A percentile compares a stretch with the other conserved stretches of the same genome.
These are phyloP conservation scores for Bombus haemorrhoidalis DNA, from an alignment of 1,140 invertebrate species.

Conservation along the genomic window DNA sequence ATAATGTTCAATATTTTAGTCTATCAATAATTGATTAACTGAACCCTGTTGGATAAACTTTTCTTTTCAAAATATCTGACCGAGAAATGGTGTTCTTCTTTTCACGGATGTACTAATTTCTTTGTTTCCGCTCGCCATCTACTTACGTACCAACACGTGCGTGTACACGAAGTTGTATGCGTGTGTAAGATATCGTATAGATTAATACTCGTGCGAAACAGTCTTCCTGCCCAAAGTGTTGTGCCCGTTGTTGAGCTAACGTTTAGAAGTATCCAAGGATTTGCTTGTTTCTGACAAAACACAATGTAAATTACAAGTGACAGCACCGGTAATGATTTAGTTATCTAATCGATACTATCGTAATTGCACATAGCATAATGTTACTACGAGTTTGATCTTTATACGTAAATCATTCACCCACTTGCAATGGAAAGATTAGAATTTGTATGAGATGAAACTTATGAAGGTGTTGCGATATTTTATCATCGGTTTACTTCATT, in stretches of 20 bases:
- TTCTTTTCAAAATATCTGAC: not conserved
- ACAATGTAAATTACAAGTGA: not conserved
- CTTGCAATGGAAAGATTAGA: too few species aligned
- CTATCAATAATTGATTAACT: not conserved
- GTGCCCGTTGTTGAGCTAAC: not conserved
- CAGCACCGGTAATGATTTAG: too few species aligned
- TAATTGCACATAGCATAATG: too few species aligned
- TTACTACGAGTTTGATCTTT: too few species aligned
- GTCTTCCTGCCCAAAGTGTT: not conserved
- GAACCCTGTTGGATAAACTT: not conserved
- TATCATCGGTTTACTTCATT: not conserved
- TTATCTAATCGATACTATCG: too few species aligned
- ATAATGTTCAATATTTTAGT: not conserved
- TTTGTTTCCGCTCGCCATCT: not conserved
- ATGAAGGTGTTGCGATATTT: too few species aligned
- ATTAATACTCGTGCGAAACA: not conserved
- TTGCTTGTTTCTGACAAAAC: not conserved
- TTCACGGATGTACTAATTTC: conserved; percentile 4
- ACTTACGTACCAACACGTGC: not conserved
- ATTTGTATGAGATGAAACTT: too few species aligned
- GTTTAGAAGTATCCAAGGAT: not conserved
- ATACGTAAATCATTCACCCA: too few species aligned
- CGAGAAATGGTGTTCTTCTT: not conserved
- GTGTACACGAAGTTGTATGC: not conserved
- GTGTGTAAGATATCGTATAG: conserved; percentile 1